Percentiles rank a stretch among this genome's conserved stretches.
Evolutionary conservation across 2,888 invertebrate species (phyloP).

Genomic region (Baccha elongata): DNA sequence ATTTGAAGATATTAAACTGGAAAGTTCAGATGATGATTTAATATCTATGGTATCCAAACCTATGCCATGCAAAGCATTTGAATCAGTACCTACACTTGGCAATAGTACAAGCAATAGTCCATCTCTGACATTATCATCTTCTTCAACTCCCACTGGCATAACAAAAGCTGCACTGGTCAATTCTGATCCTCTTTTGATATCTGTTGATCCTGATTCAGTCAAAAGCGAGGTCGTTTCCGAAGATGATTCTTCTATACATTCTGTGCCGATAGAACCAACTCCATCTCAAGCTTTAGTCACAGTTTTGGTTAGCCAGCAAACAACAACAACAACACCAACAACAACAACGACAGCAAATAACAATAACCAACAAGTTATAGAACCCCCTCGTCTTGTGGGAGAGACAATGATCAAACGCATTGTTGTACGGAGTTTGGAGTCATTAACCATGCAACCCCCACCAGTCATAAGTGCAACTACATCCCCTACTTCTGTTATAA

Average conservation of each 20-base stretch:
- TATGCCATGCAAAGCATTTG: not conserved
- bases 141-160: not conserved
- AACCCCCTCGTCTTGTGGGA: constrained; percentile 77
- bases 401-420: constrained; percentile 80
- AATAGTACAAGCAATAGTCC: not conserved
- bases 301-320: not conserved
- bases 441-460: constrained; percentile 41
- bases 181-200: not conserved
- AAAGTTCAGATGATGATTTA: constrained; percentile 62
- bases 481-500: constrained; percentile 13
- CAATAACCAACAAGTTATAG: constrained; percentile 51
- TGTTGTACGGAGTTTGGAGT: constrained; percentile 71
- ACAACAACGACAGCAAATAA: not conserved
- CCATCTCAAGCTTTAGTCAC: constrained; percentile 4
- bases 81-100: not conserved
- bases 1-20: constrained; percentile 74
- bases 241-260: constrained; percentile 75
- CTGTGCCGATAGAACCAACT: constrained; percentile 3
- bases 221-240: constrained; percentile 79
- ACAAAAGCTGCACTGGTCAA: not conserved
- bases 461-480: constrained; percentile 46
- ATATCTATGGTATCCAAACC: not conserved
- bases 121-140: not conserved
- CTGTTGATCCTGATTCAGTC: constrained; percentile 52
- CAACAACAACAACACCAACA: no score